A percentile compares a stretch with the other conserved stretches of the same genome.
These are phyloP conservation scores for Pseudobourletiella spinata DNA, from an alignment of 1,140 invertebrate species.

Conservation along the genomic window DNA sequence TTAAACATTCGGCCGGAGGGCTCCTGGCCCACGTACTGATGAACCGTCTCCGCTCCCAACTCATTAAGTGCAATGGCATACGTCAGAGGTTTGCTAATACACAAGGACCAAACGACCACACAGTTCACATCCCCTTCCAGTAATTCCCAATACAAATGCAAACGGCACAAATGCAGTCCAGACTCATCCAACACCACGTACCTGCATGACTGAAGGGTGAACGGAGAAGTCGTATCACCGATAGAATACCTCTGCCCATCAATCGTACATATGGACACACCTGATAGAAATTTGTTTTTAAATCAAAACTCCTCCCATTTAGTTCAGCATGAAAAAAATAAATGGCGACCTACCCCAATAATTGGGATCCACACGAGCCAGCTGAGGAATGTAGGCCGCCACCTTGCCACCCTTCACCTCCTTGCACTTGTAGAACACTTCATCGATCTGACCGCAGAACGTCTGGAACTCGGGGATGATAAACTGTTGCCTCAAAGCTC, in stretches of 20 bases:
- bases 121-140: no score
- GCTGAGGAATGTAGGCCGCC: constrained; percentile 87
- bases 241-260: constrained; percentile 90
- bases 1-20: constrained; percentile 94
- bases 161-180: no score
- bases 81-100: constrained; percentile 77
- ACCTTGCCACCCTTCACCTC: constrained; percentile 75
- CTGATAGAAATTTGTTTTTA: background rate
- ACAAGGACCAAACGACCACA: background rate
- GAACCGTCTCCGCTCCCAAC: constrained; percentile 80
- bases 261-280: constrained; percentile 83
- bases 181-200: no score
- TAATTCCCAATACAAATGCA: no score
- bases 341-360: constrained; percentile 49
- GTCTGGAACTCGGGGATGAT: constrained; percentile 87
- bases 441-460: constrained; percentile 81
- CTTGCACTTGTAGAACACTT: constrained; percentile 87
- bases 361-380: constrained; percentile 75
- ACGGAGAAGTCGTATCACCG: constrained; percentile 81
- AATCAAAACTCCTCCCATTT: no score
- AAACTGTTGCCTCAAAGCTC: constrained; percentile 82
- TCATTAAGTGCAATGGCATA: constrained; percentile 92
- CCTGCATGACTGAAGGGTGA: constrained; percentile 88
- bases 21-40: constrained; percentile 91
- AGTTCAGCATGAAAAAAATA: no score